phyloP scores from a whole-genome alignment of 2,113 vertebrate species.

The Dipodomys stephensi region DNA sequence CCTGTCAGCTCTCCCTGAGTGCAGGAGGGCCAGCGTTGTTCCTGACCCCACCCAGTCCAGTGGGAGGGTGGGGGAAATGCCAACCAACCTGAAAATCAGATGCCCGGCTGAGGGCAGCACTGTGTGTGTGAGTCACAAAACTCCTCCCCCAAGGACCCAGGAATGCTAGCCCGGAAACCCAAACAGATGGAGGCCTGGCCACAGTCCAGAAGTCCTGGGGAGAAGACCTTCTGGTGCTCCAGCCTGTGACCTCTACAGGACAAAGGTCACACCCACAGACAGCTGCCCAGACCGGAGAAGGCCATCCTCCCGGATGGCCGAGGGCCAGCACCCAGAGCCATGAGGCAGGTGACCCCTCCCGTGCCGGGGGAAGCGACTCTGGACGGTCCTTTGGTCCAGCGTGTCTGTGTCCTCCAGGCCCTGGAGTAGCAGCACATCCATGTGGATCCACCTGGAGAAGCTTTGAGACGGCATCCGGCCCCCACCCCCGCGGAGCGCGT shows the following conservation, averaged over 20 bases:
- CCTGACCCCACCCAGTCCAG: background rate
- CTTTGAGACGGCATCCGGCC: background rate
- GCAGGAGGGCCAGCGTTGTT: background rate
- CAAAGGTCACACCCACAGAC: background rate
- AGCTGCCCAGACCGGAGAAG: background rate
- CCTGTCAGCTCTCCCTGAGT: too few relatives aligned
- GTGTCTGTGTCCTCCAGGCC: too few relatives aligned
- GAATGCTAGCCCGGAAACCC: background rate
- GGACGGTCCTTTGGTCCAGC: background rate
- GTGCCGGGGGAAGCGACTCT: background rate
- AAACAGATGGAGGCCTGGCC: background rate
- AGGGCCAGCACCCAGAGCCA: background rate
- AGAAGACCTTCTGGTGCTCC: background rate
- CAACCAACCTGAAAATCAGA: background rate
- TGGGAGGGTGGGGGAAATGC: too few relatives aligned
- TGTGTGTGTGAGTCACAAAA: background rate
- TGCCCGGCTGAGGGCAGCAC: accelerated
- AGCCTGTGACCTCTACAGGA: background rate
- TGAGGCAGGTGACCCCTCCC: background rate
- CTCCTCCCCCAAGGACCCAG: background rate
- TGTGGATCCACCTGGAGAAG: background rate
- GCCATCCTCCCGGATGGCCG: too few relatives aligned
- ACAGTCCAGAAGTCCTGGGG: too few relatives aligned
- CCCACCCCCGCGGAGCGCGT: background rate
- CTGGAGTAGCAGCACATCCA: too few relatives aligned